Evolutionary conservation across 2,113 vertebrate species (phyloP).

Genomic region (Leiothrix lutea): DNA sequence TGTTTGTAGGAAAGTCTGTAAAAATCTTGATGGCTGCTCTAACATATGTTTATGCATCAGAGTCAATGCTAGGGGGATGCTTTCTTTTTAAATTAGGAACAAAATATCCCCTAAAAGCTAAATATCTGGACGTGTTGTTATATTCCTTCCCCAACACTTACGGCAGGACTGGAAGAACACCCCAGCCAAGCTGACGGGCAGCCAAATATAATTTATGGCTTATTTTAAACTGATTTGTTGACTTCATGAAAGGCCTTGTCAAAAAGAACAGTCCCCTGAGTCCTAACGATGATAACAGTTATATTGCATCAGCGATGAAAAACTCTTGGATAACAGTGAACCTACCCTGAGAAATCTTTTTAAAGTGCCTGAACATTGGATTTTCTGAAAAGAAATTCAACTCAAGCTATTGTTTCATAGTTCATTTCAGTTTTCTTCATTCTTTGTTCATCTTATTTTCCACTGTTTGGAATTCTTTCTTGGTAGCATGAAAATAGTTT

Average conservation of each 20-base stretch:
- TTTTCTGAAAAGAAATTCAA: not conserved
- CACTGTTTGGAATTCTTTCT: not conserved
- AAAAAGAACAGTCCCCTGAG: conserved; percentile 36
- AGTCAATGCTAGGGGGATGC: not conserved
- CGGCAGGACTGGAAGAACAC: not conserved
- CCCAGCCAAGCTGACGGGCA: not conserved
- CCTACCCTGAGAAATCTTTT: not conserved
- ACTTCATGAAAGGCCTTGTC: conserved; percentile 52
- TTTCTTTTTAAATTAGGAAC: not conserved
- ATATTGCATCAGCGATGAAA: not conserved
- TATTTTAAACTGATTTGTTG: conserved; percentile 44
- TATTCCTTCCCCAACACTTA: not conserved
- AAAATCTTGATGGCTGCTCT: not conserved
- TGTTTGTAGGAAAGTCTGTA: not conserved
- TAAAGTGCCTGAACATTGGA: not conserved
- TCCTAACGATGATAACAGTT: conserved; percentile 1
- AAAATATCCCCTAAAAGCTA: not conserved
- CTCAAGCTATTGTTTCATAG: not conserved
- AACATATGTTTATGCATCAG: not conserved
- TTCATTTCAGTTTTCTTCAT: not conserved
- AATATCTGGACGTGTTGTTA: not conserved
- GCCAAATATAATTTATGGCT: conserved; percentile 47
- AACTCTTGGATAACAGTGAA: conserved; percentile 11
- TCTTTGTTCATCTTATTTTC: not conserved
- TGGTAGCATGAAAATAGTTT: not conserved